Base-by-base conservation (phyloP, 2,113 vertebrate species). In the Hippoglossus stenolepis region DNA sequence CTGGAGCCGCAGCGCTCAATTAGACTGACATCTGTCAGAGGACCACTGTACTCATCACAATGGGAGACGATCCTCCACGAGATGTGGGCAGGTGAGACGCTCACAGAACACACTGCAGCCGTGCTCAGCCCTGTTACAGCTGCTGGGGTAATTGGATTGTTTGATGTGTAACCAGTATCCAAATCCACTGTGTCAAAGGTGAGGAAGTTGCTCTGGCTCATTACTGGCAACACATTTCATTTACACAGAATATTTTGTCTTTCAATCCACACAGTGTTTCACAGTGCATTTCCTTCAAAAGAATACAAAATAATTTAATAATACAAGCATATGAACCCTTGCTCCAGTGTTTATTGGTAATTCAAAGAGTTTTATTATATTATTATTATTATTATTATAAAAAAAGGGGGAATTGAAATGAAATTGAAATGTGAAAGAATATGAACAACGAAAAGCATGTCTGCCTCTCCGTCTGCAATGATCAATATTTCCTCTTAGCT, bases 1-100 rank as follows among this genome's bases (percentile, higher is more conserved):
- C 73, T 71, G 82, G 64, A 89, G 77, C 64, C 59, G 70, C 59
- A 75, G 53, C 76, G 81, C 83, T 90, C 87, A 82, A 83, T 91
- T 91, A 89, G 83, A 87, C 79, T 79, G 88, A 78, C 89, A 83
- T 88, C 74, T 92, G 87, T 75, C 91, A 85, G 63, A 59, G 69
- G 87, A 79, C 80, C 24, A 31, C 35, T 13, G 60, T 45, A 70
- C 72, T 77, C 45, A 87, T 82, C 59, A 87, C 79, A 81, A 80
- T 82, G 11, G 11, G 57, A 87, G 75, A 88, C 83, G 67, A 87
- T 82, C 78, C 75, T 84, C 79, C 79, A 80, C 71, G 79, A 70
- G 78, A 81, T 77, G 84, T 65, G 65, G 80, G 64, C 69, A 74
- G 78, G 64, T 73, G 65, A 80, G 79, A 82, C 49, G 75, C 78